Evolutionary conservation across 2,797 vertebrate species (phyloP).

Genomic region (Luscinia luscinia): DNA sequence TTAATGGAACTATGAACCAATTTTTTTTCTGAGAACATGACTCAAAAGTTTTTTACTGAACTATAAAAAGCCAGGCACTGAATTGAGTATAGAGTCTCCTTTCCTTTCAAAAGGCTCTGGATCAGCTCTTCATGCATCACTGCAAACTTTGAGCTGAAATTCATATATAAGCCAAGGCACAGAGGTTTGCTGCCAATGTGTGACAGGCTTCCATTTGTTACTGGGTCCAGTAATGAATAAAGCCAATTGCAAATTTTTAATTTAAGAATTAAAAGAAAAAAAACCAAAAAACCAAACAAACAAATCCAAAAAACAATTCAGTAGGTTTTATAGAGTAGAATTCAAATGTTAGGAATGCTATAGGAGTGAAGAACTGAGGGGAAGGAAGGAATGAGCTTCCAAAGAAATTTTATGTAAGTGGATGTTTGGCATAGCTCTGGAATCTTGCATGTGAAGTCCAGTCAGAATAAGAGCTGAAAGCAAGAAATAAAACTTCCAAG

Average conservation of each 20-base stretch:
- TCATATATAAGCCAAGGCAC: not conserved
- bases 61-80: not conserved
- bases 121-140: not conserved
- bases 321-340: not conserved
- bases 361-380: not conserved
- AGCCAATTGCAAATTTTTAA: not conserved
- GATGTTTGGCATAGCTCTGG: not conserved
- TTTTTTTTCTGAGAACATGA: not conserved
- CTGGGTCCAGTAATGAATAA: not conserved
- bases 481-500: not conserved
- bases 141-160: not conserved
- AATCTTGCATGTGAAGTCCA: not conserved
- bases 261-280: not conserved
- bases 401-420: not conserved
- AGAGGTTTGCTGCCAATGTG: not conserved
- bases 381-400: not conserved
- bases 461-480: not conserved
- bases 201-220: not conserved
- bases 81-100: not conserved
- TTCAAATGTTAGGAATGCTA: not conserved
- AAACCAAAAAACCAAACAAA: no score
- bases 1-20: not conserved
- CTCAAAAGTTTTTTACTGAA: not conserved
- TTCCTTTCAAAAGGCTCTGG: not conserved
- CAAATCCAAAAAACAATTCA: not conserved